Conservation (phyloP, 30 jellyfish, hydroid and myxozoan species). For the Clytia hemisphaerica region DNA sequence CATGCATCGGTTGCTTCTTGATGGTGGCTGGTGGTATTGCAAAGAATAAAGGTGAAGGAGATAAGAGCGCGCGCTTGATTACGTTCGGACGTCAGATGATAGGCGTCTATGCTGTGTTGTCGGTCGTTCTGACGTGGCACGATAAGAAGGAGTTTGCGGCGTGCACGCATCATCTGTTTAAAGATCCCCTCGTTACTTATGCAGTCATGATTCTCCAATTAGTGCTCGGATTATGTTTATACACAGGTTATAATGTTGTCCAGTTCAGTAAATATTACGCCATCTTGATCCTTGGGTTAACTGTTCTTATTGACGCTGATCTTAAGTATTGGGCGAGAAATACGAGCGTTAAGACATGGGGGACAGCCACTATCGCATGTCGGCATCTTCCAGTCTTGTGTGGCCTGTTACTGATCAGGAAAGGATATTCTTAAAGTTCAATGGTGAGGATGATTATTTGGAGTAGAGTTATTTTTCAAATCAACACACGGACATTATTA, state of each 20-base stretch:
- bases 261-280: conserved; percentile 6
- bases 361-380: not conserved
- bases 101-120: conserved; percentile 71
- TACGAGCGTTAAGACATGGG: not conserved
- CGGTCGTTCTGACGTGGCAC: conserved; percentile 78
- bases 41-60: conserved; percentile 39
- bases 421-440: not conserved
- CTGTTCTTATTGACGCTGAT: no score
- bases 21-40: conserved; percentile 92
- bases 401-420: not conserved
- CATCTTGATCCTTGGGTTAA: no score
- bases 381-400: not conserved
- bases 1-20: conserved; percentile 64
- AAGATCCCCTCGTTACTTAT: conserved; percentile 50
- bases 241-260: conserved; percentile 60
- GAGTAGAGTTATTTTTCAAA: no score
- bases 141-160: conserved; percentile 57
- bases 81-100: conserved; percentile 69
- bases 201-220: conserved; percentile 18
- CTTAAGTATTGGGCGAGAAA: not conserved
- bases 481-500: no score
- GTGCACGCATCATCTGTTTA: conserved; percentile 48
- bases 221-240: conserved; percentile 59
- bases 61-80: conserved; percentile 36
- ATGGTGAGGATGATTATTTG: no score